phyloP scores from a whole-genome alignment of 2,797 vertebrate species.

The Characodon lateralis region DNA sequence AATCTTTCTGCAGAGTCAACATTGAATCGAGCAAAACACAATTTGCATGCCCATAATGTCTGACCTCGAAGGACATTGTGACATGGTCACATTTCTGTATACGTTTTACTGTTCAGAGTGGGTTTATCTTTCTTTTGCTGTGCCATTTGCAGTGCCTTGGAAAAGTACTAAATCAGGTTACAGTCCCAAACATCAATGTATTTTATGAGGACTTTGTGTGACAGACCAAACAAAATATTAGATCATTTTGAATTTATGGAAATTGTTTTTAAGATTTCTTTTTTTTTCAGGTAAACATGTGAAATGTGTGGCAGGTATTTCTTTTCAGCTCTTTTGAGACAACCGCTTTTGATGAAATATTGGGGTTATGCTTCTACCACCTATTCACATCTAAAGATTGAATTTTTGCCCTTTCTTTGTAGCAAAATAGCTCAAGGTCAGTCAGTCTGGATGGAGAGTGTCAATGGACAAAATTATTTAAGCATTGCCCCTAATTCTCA shows the following conservation, averaged over 20 bases:
- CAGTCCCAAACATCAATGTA: neutral
- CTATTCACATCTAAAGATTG: no score
- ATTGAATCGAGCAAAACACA: constrained; percentile 14
- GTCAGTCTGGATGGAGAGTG: no score
- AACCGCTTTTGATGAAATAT: neutral
- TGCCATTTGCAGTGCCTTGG: neutral
- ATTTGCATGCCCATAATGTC: constrained; percentile 1
- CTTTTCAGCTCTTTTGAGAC: neutral
- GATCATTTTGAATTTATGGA: neutral
- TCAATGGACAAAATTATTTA: neutral
- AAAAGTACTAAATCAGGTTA: neutral
- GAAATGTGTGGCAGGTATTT: neutral
- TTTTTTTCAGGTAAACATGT: neutral
- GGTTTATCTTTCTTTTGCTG: neutral
- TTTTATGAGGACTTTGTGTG: neutral
- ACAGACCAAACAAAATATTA: neutral
- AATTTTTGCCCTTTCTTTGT: no score
- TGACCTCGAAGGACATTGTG: constrained; percentile 37
- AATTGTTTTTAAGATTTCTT: neutral
- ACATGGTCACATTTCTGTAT: neutral
- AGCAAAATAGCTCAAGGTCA: no score
- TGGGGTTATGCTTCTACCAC: neutral
- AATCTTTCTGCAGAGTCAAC: constrained; percentile 65
- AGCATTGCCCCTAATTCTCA: neutral
- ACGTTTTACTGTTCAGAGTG: neutral